phyloP scores from a whole-genome alignment of 2,113 vertebrate species.

The Coreoperca whiteheadi region DNA sequence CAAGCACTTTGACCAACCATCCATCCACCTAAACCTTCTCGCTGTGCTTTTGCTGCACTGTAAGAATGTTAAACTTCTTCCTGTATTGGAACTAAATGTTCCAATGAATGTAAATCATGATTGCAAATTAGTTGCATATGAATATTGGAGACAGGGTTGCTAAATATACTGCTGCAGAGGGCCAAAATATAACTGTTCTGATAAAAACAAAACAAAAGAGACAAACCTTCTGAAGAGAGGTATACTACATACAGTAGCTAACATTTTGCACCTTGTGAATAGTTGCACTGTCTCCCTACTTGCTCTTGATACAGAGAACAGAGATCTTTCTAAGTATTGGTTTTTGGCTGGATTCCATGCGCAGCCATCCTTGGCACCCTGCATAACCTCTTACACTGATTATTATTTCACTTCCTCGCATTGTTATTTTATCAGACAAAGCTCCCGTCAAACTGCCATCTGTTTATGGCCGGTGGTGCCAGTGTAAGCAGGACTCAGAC shows the following conservation, averaged over 20 bases:
- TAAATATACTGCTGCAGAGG: background rate
- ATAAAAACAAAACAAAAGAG: background rate
- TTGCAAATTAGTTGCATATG: background rate
- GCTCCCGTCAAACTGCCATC: conserved; percentile 51
- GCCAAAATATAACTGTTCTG: background rate
- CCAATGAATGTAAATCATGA: conserved; percentile 6
- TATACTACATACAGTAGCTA: no score
- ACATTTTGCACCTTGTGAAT: background rate
- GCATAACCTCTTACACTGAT: conserved; percentile 62
- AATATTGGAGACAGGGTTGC: background rate
- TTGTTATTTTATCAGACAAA: conserved; percentile 66
- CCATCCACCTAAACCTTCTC: background rate
- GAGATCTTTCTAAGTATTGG: conserved; percentile 21
- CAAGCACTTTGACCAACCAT: conserved; percentile 1
- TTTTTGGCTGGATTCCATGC: conserved; percentile 24
- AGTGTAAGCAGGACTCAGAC: conserved; percentile 70
- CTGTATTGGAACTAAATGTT: conserved; percentile 14
- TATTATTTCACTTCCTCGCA: conserved; percentile 67
- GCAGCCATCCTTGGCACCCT: conserved; percentile 37
- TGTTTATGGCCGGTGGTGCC: conserved; percentile 76
- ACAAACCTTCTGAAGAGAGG: background rate
- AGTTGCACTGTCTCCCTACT: background rate
- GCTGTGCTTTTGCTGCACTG: background rate
- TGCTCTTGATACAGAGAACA: conserved; percentile 3
- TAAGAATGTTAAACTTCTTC: conserved; percentile 3